Evolutionary conservation across 53 echinoderm and acorn worm species (phyloP).

Genomic region (Antedon mediterranea): DNA sequence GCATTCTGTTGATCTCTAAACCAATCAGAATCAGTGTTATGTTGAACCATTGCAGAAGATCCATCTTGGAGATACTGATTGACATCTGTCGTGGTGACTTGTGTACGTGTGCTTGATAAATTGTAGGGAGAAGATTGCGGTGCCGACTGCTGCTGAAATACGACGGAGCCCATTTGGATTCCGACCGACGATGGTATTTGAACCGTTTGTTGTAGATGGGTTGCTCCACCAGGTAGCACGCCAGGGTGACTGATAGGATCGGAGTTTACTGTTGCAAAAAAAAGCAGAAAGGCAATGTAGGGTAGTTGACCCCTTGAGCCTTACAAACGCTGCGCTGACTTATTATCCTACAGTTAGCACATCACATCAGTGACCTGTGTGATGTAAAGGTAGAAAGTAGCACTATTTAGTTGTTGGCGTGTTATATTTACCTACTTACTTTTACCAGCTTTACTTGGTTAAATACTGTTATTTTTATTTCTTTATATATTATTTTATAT

Average conservation of each 20-base stretch:
- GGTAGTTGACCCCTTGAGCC: background rate
- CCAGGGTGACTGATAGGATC: conserved; percentile 90
- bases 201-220: conserved; percentile 71
- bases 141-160: conserved; percentile 23
- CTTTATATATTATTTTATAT: no score
- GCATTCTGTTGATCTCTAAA: background rate
- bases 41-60: background rate
- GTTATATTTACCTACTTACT: no score
- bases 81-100: background rate
- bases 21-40: background rate
- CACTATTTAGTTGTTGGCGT: no score
- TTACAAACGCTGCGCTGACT: background rate
- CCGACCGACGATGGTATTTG: conserved; percentile 67
- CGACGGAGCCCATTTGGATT: conserved; percentile 44
- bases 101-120: background rate
- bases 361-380: background rate
- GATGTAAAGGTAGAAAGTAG: background rate
- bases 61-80: background rate
- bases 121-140: conserved; percentile 8
- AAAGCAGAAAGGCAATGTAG: background rate
- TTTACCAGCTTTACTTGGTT: no score
- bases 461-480: no score
- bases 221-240: conserved; percentile 72
- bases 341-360: background rate
- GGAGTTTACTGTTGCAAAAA: conserved; percentile 50